Percentiles rank a stretch among this genome's conserved stretches.
Conservation (phyloP, 2,888 invertebrate genomes). For the Aporophyla lueneburgensis region DNA sequence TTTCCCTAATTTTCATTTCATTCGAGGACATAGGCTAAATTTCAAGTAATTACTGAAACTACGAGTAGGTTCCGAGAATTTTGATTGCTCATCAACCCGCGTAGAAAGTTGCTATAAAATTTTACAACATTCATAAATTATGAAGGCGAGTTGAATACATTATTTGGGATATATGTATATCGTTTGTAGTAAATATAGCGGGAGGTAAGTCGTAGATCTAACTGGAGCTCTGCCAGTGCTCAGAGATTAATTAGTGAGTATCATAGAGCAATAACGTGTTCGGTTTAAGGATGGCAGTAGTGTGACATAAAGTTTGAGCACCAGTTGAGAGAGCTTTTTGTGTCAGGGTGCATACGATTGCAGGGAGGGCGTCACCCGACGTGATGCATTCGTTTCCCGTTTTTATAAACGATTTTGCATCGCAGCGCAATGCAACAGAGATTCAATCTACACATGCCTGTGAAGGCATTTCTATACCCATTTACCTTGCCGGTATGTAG, state of each 20-base stretch:
- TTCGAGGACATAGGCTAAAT: conserved; percentile 27
- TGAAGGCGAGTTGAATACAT: conserved; percentile 51
- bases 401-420: conserved; percentile 34
- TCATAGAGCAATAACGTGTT: conserved; percentile 41
- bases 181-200: conserved; percentile 23
- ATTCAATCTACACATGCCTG: conserved; percentile 4
- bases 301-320: conserved; percentile 41
- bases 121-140: conserved; percentile 58
- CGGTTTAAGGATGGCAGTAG: conserved; percentile 32
- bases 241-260: conserved; percentile 49
- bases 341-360: conserved; percentile 17
- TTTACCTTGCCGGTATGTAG: conserved; percentile 12
- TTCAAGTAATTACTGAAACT: conserved; percentile 30
- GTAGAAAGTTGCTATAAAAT: conserved; percentile 55
- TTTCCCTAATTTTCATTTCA: conserved; percentile 46
- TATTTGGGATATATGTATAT: conserved; percentile 33
- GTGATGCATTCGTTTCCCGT: conserved; percentile 38
- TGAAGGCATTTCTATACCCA: background rate
- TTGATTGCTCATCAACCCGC: conserved; percentile 50
- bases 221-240: conserved; percentile 30
- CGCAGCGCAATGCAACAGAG: background rate
- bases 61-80: conserved; percentile 39
- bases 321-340: conserved; percentile 24
- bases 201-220: conserved; percentile 15
- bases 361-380: conserved; percentile 24